phyloP scores from a whole-genome alignment of 2,797 vertebrate genomes.

The Lagocephalus sceleratus region DNA sequence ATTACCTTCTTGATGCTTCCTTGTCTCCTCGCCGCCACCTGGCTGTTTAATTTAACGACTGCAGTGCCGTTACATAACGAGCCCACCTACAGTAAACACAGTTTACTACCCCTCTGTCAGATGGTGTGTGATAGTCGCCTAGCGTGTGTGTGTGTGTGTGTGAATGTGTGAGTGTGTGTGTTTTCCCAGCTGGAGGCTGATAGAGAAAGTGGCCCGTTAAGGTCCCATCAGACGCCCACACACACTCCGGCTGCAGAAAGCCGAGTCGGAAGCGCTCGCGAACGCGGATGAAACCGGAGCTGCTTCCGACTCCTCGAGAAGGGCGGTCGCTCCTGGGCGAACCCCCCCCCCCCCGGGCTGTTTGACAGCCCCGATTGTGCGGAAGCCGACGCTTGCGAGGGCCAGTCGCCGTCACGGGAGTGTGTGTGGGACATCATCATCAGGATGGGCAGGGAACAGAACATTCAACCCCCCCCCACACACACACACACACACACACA shows the following conservation, averaged over 20 bases:
- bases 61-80: slow-evolving; percentile 60
- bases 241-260: slow-evolving; percentile 42
- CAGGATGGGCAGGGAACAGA: slow-evolving; percentile 30
- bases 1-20: slow-evolving; percentile 35
- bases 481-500: slow-evolving; percentile 25
- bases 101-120: slow-evolving; percentile 9
- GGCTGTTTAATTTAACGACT: slow-evolving; percentile 57
- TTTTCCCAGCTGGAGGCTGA: slow-evolving; percentile 48
- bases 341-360: no score
- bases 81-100: slow-evolving; percentile 36
- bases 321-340: no score
- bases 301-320: no score
- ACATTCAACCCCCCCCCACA: slow-evolving; percentile 44
- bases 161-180: slow-evolving; percentile 14
- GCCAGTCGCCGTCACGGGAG: slow-evolving; percentile 34
- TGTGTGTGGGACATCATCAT: slow-evolving; percentile 53
- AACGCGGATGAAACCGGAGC: slow-evolving; percentile 41
- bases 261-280: slow-evolving; percentile 41
- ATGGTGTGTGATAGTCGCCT: slow-evolving; percentile 7
- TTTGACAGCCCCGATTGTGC: no score
- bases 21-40: slow-evolving; percentile 42
- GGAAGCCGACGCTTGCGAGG: no score
- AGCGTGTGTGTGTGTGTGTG: slow-evolving; percentile 4
- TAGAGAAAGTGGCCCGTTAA: slow-evolving; percentile 36
- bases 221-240: slow-evolving; percentile 54